Base-by-base conservation (phyloP, 2,797 vertebrate genomes). In the Etheostoma perlongum region DNA sequence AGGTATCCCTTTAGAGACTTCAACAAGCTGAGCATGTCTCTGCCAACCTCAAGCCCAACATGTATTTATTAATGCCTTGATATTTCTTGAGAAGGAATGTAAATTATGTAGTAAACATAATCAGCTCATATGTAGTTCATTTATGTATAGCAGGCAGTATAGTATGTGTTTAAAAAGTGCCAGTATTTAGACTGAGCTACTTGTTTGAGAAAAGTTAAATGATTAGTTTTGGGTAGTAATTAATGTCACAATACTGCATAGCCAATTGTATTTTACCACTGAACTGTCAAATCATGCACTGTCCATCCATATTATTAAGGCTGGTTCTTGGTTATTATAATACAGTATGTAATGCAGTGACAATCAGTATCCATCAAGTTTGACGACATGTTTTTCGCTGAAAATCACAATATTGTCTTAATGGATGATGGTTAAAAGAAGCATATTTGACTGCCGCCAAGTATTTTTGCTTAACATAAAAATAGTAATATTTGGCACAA, bases 1-100 rank as follows among this genome's bases (percentile, higher is more conserved):
- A 87, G 79, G 83, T 87, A 72, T 83, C 78, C 78, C 82, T 83
- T 85, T 60, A 51, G 71, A 88, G 59, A 78, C 81, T 75, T 77
- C 21, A 30, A 72, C 68, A 70, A 76, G 66, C 76, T 47, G 51
- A 79, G 66, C 52, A 49, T 27, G 65, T 72, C 67, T 79, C n/a
- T 51, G 66, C 68, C 78, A 83, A 68, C 75, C 53, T 36, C 33
- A 2, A 62, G 55, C 72, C 46, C 76, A 73, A 63, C 36, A n/a
- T 81, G 78, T 47, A 55, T 54, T 75, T 72, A 81, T 57, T 77
- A 76, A 82, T 67, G 72, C 36, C 25, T 70, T 67, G 36, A 49
- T 79, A 11, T 78, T 83, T 72, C 59, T 59, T n/a, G 4, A 67
- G 9, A 25, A 12, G 40, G 55, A 60, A 74, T 73, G 25, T 76